Evolutionary conservation across 2,888 invertebrate species (phyloP), one percentile per base, ranked within the genome.

Genomic region (Netelia inedita): DNA sequence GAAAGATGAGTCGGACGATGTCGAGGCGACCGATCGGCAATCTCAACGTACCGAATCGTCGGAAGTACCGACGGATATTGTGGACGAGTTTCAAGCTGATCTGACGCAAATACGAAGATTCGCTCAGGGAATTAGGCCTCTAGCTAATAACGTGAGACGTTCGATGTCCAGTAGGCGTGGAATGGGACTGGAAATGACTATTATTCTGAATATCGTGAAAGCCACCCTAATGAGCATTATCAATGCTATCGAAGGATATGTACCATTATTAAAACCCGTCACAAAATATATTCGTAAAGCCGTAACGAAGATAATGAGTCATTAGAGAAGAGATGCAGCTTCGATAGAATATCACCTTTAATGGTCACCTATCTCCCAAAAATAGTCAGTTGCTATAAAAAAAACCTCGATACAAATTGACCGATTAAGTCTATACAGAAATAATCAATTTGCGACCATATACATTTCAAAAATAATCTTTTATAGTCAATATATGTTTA

Each of bases 61-160:
- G 19, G 19, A 57, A 14, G n/a, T 46, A 1, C 23, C 76, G 46
- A 14, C 11, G 6, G 71, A 11, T 11, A 76, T 75, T 35, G 1
- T 83, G 10, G 14, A 83, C 1, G 79, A 75, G 50, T 61, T 85
- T 5, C 28, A 75, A n/a, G 8, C 14, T 0, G 75, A 83, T 66
- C 43, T 85, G 16, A 16, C 14, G 10, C 0, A 19, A 11, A 65
- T 85, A 21, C 43, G 43, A 76, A 63, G 57, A 23, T 63, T 72
- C 16, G 83, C 83, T 28, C 71, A 55, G 23, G 6, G n/a, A 1
- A 61, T 82, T 2, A 43, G 65, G 71, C 79, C 85, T 10, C 23
- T 75, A 1, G 72, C 75, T 2, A 61, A 28, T 19, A 16, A 82
- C 53, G 21, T 75, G 46, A 74, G 83, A 55, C 73, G 55, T 10